Percentiles rank a stretch among this genome's conserved stretches.
Evolutionary conservation across 2,888 invertebrate genomes (phyloP).

Genomic region (Drosophila ochracea): DNA sequence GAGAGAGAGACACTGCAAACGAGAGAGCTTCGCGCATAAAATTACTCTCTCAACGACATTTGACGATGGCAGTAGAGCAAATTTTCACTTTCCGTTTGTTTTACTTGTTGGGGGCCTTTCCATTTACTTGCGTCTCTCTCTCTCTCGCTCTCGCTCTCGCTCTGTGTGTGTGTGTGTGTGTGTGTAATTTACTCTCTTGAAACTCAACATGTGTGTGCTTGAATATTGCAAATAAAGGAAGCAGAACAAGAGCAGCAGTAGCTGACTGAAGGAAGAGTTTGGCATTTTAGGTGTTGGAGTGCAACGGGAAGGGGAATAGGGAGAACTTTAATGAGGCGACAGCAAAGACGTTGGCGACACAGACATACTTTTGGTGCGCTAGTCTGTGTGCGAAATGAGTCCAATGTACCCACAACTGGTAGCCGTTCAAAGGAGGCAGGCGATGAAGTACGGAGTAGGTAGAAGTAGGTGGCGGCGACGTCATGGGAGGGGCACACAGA

Average conservation of each 20-base stretch:
- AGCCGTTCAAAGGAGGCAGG: conserved; percentile 19
- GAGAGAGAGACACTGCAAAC: conserved; percentile 30
- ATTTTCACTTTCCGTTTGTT: conserved; percentile 85
- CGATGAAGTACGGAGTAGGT: neutral
- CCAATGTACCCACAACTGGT: conserved; percentile 75
- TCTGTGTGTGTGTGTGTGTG: conserved; percentile 23
- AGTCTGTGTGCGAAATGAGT: conserved; percentile 73
- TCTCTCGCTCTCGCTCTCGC: conserved; percentile 1
- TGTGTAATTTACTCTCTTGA: conserved; percentile 31
- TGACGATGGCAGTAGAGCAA: conserved; percentile 76
- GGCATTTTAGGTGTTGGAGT: conserved; percentile 49
- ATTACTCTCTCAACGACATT: conserved; percentile 37
- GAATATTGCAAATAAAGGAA: conserved; percentile 76
- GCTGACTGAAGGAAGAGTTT: conserved; percentile 77
- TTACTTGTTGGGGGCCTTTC: conserved; percentile 78
- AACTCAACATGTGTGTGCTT: conserved; percentile 37
- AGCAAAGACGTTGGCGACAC: conserved; percentile 63
- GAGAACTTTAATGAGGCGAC: conserved; percentile 78
- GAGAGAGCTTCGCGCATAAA: conserved; percentile 25
- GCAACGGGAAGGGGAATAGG: conserved; percentile 4
- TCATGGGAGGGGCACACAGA: conserved; percentile 56
- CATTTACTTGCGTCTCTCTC: conserved; percentile 63
- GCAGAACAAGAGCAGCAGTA: conserved; percentile 72
- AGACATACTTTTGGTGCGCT: conserved; percentile 72
- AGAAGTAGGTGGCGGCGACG: neutral